Conservation (phyloP, 2,888 invertebrate species). For the Copidosoma aretas region DNA sequence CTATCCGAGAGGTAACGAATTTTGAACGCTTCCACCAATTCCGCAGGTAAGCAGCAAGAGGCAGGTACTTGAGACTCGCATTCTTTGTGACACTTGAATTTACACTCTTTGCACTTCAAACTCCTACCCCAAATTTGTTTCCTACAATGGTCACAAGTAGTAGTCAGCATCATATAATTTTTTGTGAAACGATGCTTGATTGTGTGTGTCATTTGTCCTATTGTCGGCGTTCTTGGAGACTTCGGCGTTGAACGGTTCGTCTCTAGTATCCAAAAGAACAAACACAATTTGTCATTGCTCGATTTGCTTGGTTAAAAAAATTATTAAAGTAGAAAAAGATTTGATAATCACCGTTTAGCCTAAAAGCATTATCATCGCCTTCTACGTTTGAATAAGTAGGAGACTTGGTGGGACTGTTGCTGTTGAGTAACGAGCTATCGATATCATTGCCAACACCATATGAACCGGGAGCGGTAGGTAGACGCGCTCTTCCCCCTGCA, state of each 20-base stretch:
- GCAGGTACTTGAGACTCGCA: conserved; percentile 92
- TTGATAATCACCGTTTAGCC: conserved; percentile 54
- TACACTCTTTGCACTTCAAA: conserved; percentile 93
- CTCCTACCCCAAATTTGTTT: conserved; percentile 87
- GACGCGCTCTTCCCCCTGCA: conserved; percentile 63
- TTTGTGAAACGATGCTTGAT: conserved; percentile 90
- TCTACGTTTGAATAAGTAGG: conserved; percentile 67
- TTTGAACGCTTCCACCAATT: conserved; percentile 83
- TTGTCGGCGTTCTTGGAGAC: conserved; percentile 79
- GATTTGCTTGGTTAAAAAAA: neutral
- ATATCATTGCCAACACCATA: conserved; percentile 59
- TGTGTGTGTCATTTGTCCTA: conserved; percentile 82
- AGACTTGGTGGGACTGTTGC: conserved; percentile 68
- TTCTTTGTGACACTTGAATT: conserved; percentile 87
- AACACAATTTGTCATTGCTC: neutral
- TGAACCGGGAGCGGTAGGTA: conserved; percentile 70
- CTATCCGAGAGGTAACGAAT: conserved; percentile 74
- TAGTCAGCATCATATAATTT: conserved; percentile 81
- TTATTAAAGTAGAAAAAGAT: neutral
- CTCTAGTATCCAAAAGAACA: conserved; percentile 51
- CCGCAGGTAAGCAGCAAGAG: conserved; percentile 89
- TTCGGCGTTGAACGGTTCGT: conserved; percentile 68
- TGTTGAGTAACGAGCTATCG: conserved; percentile 53
- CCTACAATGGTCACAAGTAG: conserved; percentile 88
- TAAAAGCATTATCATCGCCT: conserved; percentile 65